Base-by-base conservation (phyloP, 2,797 vertebrate genomes). In the Silurus lanzhouensis region DNA sequence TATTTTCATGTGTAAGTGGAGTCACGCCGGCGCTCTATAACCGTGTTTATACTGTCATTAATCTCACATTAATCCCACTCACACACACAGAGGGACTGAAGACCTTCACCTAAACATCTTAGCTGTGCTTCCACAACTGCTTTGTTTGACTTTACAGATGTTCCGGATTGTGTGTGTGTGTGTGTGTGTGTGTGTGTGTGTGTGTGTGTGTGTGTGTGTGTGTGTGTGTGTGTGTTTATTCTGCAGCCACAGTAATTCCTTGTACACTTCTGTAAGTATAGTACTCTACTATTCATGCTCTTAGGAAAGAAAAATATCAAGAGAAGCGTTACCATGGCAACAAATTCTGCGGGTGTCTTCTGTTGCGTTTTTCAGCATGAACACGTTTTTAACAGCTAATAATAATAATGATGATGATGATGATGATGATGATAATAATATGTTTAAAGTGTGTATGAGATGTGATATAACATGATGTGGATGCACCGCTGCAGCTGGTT, bases 281-380 rank as follows among this genome's bases (percentile, higher is more conserved):
- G 31, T 52, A 80, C n/a, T 76, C 48, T 82, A 66, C 61, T 83
- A 38, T 78, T 68, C 84, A 84, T 66, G 6, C 17, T 22, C 22
- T 71, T 83, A 19, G 15, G 13, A 38, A 8, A 17, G 13, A 13
- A 67, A 67, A 31, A 44, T 6, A 27, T n/a, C 22, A 78, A 22
- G n/a, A 86, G 68, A 57, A 27, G 46, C 81, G 64, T 78, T 63
- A 55, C 76, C 74, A 86, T 84, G 70, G 88, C 15, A 81, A 83
- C 84, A 55, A 38, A 46, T 77, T 31, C 14, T 68, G 46, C 25
- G 48, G 25, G 58, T 57, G 44, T 75, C 52, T 71, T 84, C 63
- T 25, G 20, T 78, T 61, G 44, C 61, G 31, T 48, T 48, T 20
- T 72, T 14, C 48, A 72, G 66, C n/a, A 71, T 80, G 46, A 15